Percentiles rank a stretch among this genome's conserved stretches.
phyloP scores from a whole-genome alignment of 2,888 invertebrate genomes.

The Bimastos eiseni region DNA sequence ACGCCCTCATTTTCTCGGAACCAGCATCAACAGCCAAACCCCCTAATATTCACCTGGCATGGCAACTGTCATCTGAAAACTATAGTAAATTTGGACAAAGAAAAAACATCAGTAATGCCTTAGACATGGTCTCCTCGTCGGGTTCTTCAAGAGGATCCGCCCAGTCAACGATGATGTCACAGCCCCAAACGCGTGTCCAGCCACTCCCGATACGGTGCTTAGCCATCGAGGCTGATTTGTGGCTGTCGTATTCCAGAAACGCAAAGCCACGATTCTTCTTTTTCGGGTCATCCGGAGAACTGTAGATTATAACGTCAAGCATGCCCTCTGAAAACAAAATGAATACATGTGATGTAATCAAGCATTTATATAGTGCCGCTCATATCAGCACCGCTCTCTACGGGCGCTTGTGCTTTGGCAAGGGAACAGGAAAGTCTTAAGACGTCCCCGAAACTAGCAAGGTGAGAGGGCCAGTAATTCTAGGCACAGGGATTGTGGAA shows the following conservation, averaged over 20 bases:
- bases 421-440: too few relatives aligned
- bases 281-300: slow-evolving; percentile 92
- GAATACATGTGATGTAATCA: neutral
- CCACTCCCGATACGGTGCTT: slow-evolving; percentile 92
- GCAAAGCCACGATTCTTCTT: slow-evolving; percentile 99
- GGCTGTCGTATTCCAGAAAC: slow-evolving; percentile 99
- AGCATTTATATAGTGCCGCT: too few relatives aligned
- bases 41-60: too few relatives aligned
- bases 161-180: slow-evolving; percentile 99
- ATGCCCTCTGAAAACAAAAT: slow-evolving; percentile 78
- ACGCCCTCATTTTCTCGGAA: too few relatives aligned
- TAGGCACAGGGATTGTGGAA: too few relatives aligned
- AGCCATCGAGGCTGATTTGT: slow-evolving; percentile 96
- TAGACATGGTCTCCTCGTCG: slow-evolving; percentile 97
- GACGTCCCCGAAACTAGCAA: too few relatives aligned
- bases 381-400: too few relatives aligned
- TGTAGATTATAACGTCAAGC: slow-evolving; percentile 98
- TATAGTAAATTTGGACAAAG: neutral
- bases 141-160: slow-evolving; percentile 99
- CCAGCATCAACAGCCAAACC: too few relatives aligned
- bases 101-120: slow-evolving; percentile 68
- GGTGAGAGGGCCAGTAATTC: too few relatives aligned
- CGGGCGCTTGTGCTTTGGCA: too few relatives aligned
- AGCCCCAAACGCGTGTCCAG: slow-evolving; percentile 94
- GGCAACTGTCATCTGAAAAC: neutral